Evolutionary conservation across 2,888 invertebrate species (phyloP).

Genomic region (Phaedon cochleariae): DNA sequence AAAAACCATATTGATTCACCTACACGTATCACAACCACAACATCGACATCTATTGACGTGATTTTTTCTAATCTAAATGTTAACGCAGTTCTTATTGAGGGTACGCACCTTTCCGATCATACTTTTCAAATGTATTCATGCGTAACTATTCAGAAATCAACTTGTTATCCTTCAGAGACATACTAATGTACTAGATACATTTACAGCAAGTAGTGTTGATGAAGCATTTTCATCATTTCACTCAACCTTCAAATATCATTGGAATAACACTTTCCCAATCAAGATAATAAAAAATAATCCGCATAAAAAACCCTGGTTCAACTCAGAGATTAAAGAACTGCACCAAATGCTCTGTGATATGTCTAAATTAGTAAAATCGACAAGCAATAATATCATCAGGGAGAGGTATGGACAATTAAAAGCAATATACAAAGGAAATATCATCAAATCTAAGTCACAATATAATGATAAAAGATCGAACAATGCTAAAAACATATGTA

Average conservation of each 20-base stretch:
- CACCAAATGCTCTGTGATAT: constrained; percentile 8
- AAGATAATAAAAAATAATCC: not conserved
- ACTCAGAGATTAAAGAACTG: not conserved
- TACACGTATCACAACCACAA: not conserved
- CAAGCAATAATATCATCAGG: constrained; percentile 2
- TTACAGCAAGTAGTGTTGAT: not conserved
- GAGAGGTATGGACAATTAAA: constrained; percentile 4
- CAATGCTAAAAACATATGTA: not conserved
- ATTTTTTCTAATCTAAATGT: not conserved
- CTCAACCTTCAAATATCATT: constrained; percentile 10
- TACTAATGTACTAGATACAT: not conserved
- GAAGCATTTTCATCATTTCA: not conserved
- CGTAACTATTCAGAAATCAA: not conserved
- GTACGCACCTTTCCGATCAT: not conserved
- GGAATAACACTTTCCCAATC: not conserved
- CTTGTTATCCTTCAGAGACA: not conserved
- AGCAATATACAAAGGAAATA: not conserved
- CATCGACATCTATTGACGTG: constrained; percentile 4
- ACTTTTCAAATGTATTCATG: not conserved
- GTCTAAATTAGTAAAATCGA: not conserved
- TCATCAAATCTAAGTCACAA: constrained; percentile 4
- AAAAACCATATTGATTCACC: not conserved
- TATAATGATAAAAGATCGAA: constrained; percentile 1
- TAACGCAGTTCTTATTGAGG: constrained; percentile 1
- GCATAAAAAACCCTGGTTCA: constrained; percentile 4